Evolutionary conservation across 1,140 invertebrate genomes (phyloP), one percentile per base, ranked within the genome.

Genomic region (Brachionus sp.): DNA sequence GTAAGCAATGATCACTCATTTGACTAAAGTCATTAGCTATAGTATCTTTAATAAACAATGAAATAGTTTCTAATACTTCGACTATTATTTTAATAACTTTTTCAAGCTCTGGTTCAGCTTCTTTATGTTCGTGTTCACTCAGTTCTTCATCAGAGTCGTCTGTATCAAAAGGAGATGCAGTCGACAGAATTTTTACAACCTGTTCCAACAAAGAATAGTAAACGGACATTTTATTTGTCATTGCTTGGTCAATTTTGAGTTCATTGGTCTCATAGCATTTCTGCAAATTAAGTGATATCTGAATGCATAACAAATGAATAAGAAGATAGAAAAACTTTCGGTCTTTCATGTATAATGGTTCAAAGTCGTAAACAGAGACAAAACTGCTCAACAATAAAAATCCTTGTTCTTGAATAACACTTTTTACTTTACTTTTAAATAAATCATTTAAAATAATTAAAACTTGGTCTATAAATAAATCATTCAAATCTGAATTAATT

Each of bases 81-180:
- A 80, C 77, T 5, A 80, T 50, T 13, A 80, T 80, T 62, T 80
- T 80, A 13, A 80, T 66, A 25, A 35, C 77, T 39, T 66, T 80
- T 29, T 25, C 50, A 80, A 80, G 57, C 37, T 80, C 77, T 29
- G 77, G 77, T 13, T 80, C 77, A 0, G 39, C 25, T 75, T 33
- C 33, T 29, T n/a, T 75, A 5, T 75, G 39, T 6, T 62, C 77
- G 4, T 62, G 13, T 13, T 80, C 75, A 37, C 42, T 37, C 19
- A 0, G 2, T 0, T 57, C 46, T 16, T 46, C 23, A n/a, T 50
- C 42, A 5, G 29, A 33, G 16, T 78, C 50, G 50, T 42, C 29
- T 12, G 46, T 39, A 29, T 75, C 70, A 46, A 75, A 75, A 3
- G 77, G 62, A 9, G 77, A 80, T 19, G 77, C 77, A 3, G 77